Percentiles rank a stretch among this genome's conserved stretches.
Conservation (phyloP, 2,113 vertebrate genomes). For the Australoheros scitulus region DNA sequence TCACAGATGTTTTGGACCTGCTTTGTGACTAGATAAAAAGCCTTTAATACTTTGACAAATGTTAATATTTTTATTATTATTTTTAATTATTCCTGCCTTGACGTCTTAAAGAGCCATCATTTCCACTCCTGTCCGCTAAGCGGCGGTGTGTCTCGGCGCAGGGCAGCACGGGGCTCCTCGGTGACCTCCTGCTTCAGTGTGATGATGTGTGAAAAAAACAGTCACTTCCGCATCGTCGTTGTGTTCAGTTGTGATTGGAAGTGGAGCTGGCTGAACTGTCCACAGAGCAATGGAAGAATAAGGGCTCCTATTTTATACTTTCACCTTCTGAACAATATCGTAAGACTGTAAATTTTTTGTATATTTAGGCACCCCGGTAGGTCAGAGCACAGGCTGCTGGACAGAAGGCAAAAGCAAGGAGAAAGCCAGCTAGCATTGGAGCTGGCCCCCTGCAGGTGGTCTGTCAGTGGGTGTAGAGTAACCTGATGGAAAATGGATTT, state of each 20-base stretch:
- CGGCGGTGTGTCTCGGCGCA: slow-evolving; percentile 12
- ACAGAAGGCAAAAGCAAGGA: background rate
- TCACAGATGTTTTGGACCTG: background rate
- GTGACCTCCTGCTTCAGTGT: slow-evolving; percentile 32
- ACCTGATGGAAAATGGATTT: slow-evolving; percentile 70
- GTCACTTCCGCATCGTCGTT: slow-evolving; percentile 72
- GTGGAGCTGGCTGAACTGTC: slow-evolving; percentile 27
- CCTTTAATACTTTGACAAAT: background rate
- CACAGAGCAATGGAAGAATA: slow-evolving; percentile 1
- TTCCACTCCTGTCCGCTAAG: slow-evolving; percentile 42
- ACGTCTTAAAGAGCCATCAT: background rate
- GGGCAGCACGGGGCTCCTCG: background rate
- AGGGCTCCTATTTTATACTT: background rate
- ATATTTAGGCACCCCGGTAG: background rate
- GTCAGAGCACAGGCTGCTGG: background rate
- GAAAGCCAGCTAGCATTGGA: slow-evolving; percentile 17
- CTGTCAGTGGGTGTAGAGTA: slow-evolving; percentile 5
- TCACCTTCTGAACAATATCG: background rate
- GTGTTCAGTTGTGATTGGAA: slow-evolving; percentile 75
- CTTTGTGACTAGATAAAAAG: background rate
- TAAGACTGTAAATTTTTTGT: background rate
- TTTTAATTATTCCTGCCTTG: background rate
- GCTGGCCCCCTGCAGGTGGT: slow-evolving; percentile 16
- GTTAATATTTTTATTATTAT: background rate
- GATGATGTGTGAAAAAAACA: slow-evolving; percentile 74